Evolutionary conservation across 2,888 invertebrate species (phyloP).

Genomic region (Stenolophus ochropezus): DNA sequence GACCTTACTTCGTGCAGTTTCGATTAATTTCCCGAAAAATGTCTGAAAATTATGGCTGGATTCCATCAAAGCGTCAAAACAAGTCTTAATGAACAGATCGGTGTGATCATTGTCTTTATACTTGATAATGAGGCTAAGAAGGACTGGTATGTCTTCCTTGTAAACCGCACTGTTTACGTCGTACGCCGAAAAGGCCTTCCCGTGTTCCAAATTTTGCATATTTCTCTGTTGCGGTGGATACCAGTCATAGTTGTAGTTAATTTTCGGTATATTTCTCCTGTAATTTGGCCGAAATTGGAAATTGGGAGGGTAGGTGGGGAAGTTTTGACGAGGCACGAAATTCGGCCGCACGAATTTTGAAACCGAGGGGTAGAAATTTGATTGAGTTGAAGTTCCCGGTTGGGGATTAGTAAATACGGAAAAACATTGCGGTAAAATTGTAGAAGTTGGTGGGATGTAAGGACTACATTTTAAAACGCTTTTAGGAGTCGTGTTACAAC

Average conservation of each 20-base stretch:
- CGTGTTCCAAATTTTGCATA: not conserved
- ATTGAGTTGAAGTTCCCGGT: not conserved
- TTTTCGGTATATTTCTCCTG: not conserved
- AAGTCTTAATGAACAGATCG: conserved; percentile 33
- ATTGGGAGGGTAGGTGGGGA: too few species aligned
- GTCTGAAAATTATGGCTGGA: conserved; percentile 4
- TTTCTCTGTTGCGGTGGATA: not conserved
- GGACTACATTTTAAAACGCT: not conserved
- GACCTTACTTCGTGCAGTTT: conserved; percentile 29
- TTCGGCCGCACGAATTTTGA: not conserved
- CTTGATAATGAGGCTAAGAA: conserved; percentile 13
- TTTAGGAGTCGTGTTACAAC: too few species aligned
- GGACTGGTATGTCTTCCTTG: not conserved
- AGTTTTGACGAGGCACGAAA: not conserved
- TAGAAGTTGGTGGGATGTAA: not conserved
- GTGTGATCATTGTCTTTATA: conserved; percentile 35
- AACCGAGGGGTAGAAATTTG: not conserved
- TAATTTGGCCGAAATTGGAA: not conserved
- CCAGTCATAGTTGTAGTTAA: not conserved
- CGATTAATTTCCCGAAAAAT: conserved; percentile 18
- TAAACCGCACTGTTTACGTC: conserved; percentile 20
- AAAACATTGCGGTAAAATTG: not conserved
- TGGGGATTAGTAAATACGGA: not conserved
- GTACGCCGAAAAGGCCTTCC: too few species aligned
- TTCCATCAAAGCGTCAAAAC: conserved; percentile 11